These are phyloP conservation scores for Clanis bilineata DNA, from an alignment of 2,888 invertebrate genomes.

Conservation along the genomic window DNA sequence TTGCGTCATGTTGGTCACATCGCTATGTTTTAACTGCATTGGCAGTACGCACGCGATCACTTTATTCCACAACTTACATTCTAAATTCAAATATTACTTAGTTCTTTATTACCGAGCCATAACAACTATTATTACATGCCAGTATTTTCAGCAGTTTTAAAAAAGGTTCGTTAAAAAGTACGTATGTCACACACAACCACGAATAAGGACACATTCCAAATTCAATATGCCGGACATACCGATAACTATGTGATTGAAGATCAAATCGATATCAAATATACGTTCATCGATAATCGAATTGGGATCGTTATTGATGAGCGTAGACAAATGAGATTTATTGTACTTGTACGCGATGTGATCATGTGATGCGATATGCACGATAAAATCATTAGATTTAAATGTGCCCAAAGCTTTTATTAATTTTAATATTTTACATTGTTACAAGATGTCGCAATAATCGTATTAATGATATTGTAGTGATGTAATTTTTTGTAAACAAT, in stretches of 20 bases:
- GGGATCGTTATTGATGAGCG: constrained; percentile 17
- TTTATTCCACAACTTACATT: constrained; percentile 33
- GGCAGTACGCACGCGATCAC: constrained; percentile 56
- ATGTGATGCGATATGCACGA: constrained; percentile 3
- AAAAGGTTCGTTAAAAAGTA: constrained; percentile 18
- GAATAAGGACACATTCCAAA: constrained; percentile 49
- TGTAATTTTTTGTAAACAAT: too few relatives aligned
- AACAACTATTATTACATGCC: constrained; percentile 11
- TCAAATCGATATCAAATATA: constrained; percentile 14
- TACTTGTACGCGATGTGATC: not conserved
- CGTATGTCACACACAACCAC: constrained; percentile 40
- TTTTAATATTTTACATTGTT: too few relatives aligned
- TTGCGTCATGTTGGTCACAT: constrained; percentile 61
- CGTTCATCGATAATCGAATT: constrained; percentile 19
- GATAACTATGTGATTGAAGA: constrained; percentile 20
- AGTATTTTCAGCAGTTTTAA: constrained; percentile 7
- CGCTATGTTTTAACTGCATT: constrained; percentile 44
- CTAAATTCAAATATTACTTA: constrained; percentile 21
- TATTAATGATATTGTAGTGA: too few relatives aligned
- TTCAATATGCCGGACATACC: constrained; percentile 50
- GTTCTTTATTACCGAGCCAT: not conserved
- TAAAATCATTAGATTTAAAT: not conserved
- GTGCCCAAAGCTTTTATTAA: too few relatives aligned
- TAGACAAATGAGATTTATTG: constrained; percentile 16
- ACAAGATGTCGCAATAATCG: too few relatives aligned